Evolutionary conservation across 53 echinoderm and acorn worm genomes (phyloP).

Genomic region (Henricia sp.): DNA sequence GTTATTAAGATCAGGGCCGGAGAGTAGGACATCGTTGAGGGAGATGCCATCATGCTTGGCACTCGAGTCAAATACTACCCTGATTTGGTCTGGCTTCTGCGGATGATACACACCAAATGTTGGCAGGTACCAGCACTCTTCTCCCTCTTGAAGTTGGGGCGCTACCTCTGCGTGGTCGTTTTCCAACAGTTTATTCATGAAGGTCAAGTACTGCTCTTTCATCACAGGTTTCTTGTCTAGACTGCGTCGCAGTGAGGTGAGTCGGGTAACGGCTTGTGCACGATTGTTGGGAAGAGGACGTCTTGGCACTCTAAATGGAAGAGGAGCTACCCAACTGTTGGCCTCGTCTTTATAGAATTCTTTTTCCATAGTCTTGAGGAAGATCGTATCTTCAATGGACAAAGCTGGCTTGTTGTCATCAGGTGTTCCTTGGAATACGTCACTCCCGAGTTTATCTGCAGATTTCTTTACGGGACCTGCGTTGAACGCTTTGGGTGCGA

Average conservation of each 20-base stretch:
- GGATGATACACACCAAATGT: background rate
- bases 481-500: background rate
- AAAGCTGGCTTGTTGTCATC: slow-evolving; percentile 13
- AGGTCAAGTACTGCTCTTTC: slow-evolving; percentile 4
- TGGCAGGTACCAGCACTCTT: background rate
- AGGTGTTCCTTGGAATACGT: background rate
- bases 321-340: slow-evolving; percentile 17
- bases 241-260: background rate
- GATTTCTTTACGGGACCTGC: background rate
- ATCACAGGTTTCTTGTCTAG: background rate
- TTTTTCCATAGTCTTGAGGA: slow-evolving; percentile 11
- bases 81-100: too few species aligned
- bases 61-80: too few species aligned
- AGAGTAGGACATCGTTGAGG: slow-evolving; percentile 22
- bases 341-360: background rate
- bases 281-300: slow-evolving; percentile 46
- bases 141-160: slow-evolving; percentile 7
- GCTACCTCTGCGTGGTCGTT: slow-evolving; percentile 22
- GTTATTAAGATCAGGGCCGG: slow-evolving; percentile 34
- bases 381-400: too few species aligned
- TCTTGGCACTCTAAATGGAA: slow-evolving; percentile 7
- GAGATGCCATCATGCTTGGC: slow-evolving; percentile 7
- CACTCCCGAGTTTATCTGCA: background rate
- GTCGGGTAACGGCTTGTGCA: slow-evolving; percentile 1
- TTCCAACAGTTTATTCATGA: slow-evolving; percentile 18